Evolutionary conservation across 1,140 invertebrate species (phyloP), one percentile per base, ranked within the genome.

Genomic region (Drosophila sturtevanti): DNA sequence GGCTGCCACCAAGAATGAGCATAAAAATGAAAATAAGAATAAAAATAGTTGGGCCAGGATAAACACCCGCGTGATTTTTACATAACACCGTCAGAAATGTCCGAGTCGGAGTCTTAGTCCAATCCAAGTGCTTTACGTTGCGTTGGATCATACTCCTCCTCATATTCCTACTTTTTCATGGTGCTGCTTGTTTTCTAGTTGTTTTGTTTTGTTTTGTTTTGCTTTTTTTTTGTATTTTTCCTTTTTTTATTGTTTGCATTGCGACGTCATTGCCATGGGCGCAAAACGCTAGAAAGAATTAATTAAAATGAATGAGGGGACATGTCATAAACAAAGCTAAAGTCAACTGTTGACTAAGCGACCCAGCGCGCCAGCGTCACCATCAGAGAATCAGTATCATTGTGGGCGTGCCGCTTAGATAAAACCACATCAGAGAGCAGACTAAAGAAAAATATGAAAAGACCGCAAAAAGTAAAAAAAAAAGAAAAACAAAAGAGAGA

Each of bases 281-380:
- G 77, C 72, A 81, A 80, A 89, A 89, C 80, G 84, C 69, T 77
- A 56, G 79, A 77, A 80, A 69, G 85, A 89, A 89, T 89, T 89
- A 89, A 89, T 89, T 89, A 89, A 89, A 89, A 89, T 89, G 84
- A 89, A 89, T 89, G 84, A 89, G 84, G 80, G 85, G 84, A 89
- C 85, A 89, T 89, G 84, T 89, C 84, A 89, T 89, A 89, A 89
- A 89, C 84, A 89, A 89, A 80, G 61, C 61, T 72, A 61, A 68
- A 80, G 84, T 89, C 84, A 89, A 89, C 84, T 89, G 84, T 89
- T 89, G 84, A 89, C 84, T 89, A 82, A 79, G 72, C 77, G 82
- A 79, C 61, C 76, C 67, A 41, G 44, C 21, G 21, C 62, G 44
- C 63, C 62, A 55, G 58, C 34, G 16, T 54, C 63, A 63, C 22